A percentile compares a stretch with the other conserved stretches of the same genome.
Evolutionary conservation across 2,797 vertebrate genomes (phyloP).

Genomic region (Falco rusticolus): DNA sequence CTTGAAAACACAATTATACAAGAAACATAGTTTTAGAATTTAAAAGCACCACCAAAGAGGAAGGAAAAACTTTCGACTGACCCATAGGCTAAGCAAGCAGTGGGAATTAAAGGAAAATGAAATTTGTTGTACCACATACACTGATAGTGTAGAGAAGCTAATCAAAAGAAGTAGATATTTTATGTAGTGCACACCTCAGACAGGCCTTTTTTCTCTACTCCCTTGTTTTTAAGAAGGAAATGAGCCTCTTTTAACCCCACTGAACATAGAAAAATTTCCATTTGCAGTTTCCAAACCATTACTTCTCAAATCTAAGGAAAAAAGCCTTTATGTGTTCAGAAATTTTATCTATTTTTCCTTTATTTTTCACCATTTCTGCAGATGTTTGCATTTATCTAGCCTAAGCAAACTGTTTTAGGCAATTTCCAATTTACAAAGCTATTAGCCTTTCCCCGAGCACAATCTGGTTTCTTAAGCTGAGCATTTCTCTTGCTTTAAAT

Average conservation of each 20-base stretch:
- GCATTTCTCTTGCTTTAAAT: not conserved
- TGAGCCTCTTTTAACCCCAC: not conserved
- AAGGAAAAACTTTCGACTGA: not conserved
- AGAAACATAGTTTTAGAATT: not conserved
- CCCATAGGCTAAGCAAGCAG: not conserved
- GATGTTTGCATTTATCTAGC: not conserved
- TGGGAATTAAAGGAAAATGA: not conserved
- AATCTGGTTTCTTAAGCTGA: not conserved
- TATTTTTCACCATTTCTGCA: not conserved
- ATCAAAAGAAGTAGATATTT: not conserved
- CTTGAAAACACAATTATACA: not conserved
- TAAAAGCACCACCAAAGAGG: not conserved
- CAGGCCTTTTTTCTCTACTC: not conserved
- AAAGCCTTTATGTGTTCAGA: not conserved
- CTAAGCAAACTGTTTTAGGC: not conserved
- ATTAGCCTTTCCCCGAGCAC: not conserved
- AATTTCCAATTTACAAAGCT: not conserved
- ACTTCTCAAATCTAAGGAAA: not conserved
- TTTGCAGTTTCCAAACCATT: not conserved
- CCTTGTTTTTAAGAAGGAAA: not conserved
- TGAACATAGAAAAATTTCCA: not conserved
- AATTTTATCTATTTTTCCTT: not conserved
- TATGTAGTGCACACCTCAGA: not conserved
- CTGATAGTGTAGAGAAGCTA: accelerated
- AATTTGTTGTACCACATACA: not conserved